A percentile compares a stretch with the other conserved stretches of the same genome.
Evolutionary conservation across 2,888 invertebrate genomes (phyloP).

Genomic region (Barypeithes pellucidus): DNA sequence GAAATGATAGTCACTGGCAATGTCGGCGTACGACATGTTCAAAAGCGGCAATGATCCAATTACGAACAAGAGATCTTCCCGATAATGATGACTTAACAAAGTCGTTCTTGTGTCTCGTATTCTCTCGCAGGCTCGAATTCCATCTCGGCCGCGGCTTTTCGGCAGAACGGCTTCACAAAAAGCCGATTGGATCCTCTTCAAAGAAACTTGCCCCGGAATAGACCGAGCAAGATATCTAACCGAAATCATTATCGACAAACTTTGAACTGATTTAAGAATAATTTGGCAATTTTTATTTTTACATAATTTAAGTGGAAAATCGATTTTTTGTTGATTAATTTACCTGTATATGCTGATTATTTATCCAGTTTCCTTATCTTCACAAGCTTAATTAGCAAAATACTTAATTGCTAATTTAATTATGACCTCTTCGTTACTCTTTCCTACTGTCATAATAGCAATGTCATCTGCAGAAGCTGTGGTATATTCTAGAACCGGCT

Average conservation of each 20-base stretch:
- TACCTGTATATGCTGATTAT: no score
- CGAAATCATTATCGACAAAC: neutral
- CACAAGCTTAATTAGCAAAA: no score
- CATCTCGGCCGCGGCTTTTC: conserved; percentile 25
- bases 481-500: no score
- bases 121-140: conserved; percentile 32
- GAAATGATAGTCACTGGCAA: neutral
- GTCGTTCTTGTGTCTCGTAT: conserved; percentile 43
- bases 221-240: conserved; percentile 18
- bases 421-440: no score
- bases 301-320: no score
- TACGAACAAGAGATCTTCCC: conserved; percentile 44
- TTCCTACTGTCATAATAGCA: no score
- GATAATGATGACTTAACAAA: conserved; percentile 52
- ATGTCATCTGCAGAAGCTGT: no score
- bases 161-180: conserved; percentile 38
- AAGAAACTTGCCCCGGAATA: conserved; percentile 15
- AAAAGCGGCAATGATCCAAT: conserved; percentile 49
- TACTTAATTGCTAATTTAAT: no score
- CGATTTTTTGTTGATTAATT: no score
- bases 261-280: neutral
- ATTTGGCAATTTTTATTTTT: neutral
- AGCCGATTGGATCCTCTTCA: conserved; percentile 42
- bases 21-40: conserved; percentile 40
- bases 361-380: no score